phyloP scores from a whole-genome alignment of 1,140 invertebrate species.

The Heliconius melpomene region DNA sequence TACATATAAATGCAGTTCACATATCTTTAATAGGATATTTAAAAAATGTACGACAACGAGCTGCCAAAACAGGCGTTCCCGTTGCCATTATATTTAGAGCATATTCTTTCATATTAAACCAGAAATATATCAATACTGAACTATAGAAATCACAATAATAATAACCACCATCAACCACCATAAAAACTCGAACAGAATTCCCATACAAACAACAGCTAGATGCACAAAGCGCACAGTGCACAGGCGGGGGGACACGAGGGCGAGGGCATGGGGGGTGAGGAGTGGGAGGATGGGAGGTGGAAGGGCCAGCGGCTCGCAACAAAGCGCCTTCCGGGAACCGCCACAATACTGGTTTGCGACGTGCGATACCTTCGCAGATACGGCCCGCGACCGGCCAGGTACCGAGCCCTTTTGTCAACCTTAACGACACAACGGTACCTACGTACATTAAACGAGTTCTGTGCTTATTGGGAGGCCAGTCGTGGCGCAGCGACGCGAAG shows the following conservation, averaged over 20 bases:
- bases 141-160: not conserved
- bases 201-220: conserved; percentile 37
- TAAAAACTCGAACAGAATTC: conserved; percentile 30
- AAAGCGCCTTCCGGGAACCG: conserved; percentile 78
- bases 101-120: not conserved
- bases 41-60: not conserved
- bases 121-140: not conserved
- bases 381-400: conserved; percentile 62
- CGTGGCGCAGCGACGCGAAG: too few relatives aligned
- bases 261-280: not conserved
- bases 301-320: conserved; percentile 62
- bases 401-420: conserved; percentile 66
- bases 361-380: conserved; percentile 79
- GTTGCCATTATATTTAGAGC: too few relatives aligned
- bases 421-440: conserved; percentile 59
- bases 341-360: conserved; percentile 79
- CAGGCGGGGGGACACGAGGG: conserved; percentile 27
- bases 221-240: conserved; percentile 29
- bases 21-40: too few relatives aligned
- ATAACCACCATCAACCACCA: conserved; percentile 14
- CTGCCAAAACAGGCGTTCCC: not conserved
- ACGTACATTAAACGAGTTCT: conserved; percentile 37
- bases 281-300: conserved; percentile 37
- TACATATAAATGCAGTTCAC: too few relatives aligned
- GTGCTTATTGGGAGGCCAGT: conserved; percentile 31